Evolutionary conservation across 2,888 invertebrate species (phyloP), one percentile per base, ranked within the genome.

Genomic region (Blera fallax): DNA sequence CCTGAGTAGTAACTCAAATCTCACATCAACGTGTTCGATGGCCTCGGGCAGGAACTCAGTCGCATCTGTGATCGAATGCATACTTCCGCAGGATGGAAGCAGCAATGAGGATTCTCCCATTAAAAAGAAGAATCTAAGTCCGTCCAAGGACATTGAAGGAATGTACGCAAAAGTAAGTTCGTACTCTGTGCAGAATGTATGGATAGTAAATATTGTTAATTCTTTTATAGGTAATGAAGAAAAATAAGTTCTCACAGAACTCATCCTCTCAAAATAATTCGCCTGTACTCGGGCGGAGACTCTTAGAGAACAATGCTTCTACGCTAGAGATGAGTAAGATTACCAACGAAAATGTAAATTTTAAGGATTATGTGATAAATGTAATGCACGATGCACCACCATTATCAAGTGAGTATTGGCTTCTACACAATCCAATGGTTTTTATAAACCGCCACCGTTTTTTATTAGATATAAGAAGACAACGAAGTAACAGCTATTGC

Each of bases 131-230:
- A 89, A 92, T 90, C 88, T 93, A 54, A 94, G 94, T 89, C 94
- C 94, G 0, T 93, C 94, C 21, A 94, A 95, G 52, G 84, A 84
- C 52, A 92, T 97, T n/a, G 97, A 97, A 88, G 97, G 97, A 89
- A 96, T 97, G 95, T 97, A 97, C 91, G 97, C 97, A 1, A 97
- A 97, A 93, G 97, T 97, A 18, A 16, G 29, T 11, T n/a, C n/a
- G n/a, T n/a, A n/a, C n/a, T n/a, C n/a, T 14, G 3, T 16, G 16
- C 16, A 16, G 8, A 16, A 6, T 0, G 2, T 24, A 24, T 4
- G 24, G 24, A 24, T 24, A 24, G n/a, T n/a, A n/a, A n/a, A n/a
- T n/a, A n/a, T n/a, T n/a, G n/a, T 1, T 5, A 32, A 34, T 21
- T 0, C 7, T 14, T 4, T 4, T 0, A 5, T 60, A 92, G 92